Base-by-base conservation (phyloP, 1,140 invertebrate genomes). In the Drosophila arizonae region DNA sequence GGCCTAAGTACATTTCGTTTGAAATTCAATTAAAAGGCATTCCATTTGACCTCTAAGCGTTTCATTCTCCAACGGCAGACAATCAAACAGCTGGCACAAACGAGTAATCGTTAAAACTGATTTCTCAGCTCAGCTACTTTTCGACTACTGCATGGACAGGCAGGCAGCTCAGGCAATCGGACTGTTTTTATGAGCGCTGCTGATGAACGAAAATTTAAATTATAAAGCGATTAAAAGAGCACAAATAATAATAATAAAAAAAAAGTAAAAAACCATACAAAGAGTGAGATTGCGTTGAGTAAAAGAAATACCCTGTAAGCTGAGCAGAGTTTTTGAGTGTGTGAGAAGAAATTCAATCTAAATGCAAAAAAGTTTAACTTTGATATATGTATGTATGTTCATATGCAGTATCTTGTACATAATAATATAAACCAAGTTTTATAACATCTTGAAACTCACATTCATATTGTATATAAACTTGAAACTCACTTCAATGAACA, bases 181-280 rank as follows among this genome's bases (percentile, higher is more conserved):
- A 48, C 30, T 8, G 58, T 76, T 67, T 39, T 82, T 55, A 67
- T 68, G 70, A 72, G 58, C 56, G 61, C 43, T 65, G 61, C 24
- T 48, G 61, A 57, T 84, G 41, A 81, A 76, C 76, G 72, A 85
- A 84, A 84, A 85, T 85, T 76, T 71, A 80, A 84, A 84, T 84
- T 84, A 82, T 84, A 72, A 73, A 79, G 81, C 72, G 78, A 78
- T 85, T 87, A 87, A 87, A 77, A 77, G 62, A 60, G 71, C 65
- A 73, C 58, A 64, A 43, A 30, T 69, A 62, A 73, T 26, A 71
- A 58, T 28, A 17, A 11, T 1, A 39, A 39, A 41, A 46, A 10
- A 48, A 21, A 50, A 50, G 0, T 2, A 50, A 50, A 26, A 50
- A 45, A 8, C 8, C 15, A 15, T 17, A 15, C 13, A 39, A 39